Percentiles rank a stretch among this genome's conserved stretches.
Conservation (phyloP, 1,140 invertebrate species). For the Atta colombica region DNA sequence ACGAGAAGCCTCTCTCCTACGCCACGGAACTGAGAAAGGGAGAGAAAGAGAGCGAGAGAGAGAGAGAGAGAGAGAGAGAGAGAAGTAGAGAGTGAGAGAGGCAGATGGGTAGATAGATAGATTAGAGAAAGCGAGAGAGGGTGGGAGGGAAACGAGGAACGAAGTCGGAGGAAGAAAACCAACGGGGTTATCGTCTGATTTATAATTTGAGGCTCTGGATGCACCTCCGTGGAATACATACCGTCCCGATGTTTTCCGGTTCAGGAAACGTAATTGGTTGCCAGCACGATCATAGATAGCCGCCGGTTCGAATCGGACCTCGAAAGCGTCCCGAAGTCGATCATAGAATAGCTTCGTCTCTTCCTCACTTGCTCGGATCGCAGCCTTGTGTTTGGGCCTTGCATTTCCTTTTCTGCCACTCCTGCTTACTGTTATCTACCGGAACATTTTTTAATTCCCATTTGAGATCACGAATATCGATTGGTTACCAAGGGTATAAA, state of each 20-base stretch:
- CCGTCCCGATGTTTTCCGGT: slow-evolving; percentile 83
- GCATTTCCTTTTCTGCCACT: slow-evolving; percentile 42
- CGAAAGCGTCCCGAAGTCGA: slow-evolving; percentile 56
- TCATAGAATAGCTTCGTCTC: slow-evolving; percentile 40
- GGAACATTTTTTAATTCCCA: slow-evolving; percentile 66
- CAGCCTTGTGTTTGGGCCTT: slow-evolving; percentile 16
- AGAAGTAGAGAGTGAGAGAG: slow-evolving; percentile 55
- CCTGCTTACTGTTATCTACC: slow-evolving; percentile 64
- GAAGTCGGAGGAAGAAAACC: slow-evolving; percentile 68
- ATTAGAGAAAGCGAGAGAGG: slow-evolving; percentile 58
- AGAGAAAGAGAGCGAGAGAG: slow-evolving; percentile 69
- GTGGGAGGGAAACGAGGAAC: slow-evolving; percentile 65
- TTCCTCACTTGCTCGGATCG: slow-evolving; percentile 10
- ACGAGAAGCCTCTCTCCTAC: slow-evolving; percentile 64
- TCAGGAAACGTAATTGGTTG: slow-evolving; percentile 86
- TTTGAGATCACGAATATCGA: slow-evolving; percentile 69
- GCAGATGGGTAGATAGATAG: slow-evolving; percentile 55
- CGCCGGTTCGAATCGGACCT: slow-evolving; percentile 71
- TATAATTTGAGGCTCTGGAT: slow-evolving; percentile 83
- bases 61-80: slow-evolving; percentile 64
- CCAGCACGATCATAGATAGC: slow-evolving; percentile 81
- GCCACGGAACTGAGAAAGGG: slow-evolving; percentile 19
- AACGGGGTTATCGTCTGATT: slow-evolving; percentile 82
- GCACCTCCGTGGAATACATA: slow-evolving; percentile 68
- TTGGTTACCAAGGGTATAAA: slow-evolving; percentile 43